phyloP scores from a whole-genome alignment of 1,140 invertebrate species.

The Drosophila mojavensis region DNA sequence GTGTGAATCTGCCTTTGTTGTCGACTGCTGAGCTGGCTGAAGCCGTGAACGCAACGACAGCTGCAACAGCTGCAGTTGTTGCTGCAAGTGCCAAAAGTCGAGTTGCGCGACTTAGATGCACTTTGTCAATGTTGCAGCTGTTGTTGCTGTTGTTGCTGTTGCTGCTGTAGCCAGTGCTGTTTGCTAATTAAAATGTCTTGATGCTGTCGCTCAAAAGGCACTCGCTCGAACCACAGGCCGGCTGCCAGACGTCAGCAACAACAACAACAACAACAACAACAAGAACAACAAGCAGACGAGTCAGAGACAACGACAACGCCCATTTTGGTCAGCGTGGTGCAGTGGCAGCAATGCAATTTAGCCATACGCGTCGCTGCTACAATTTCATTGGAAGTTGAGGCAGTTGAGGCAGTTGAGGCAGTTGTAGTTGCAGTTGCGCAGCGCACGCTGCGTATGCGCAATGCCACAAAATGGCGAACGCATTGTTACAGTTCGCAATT shows the following conservation, averaged over 20 bases:
- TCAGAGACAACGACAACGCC: constrained; percentile 58
- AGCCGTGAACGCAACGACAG: constrained; percentile 68
- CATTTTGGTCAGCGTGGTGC: constrained; percentile 62
- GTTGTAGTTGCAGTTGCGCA: neutral
- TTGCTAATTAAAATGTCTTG: constrained; percentile 81
- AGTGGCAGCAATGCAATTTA: constrained; percentile 75
- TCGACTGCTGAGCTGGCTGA: constrained; percentile 30
- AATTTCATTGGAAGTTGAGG: constrained; percentile 76
- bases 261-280: constrained; percentile 12
- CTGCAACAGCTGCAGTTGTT: constrained; percentile 18
- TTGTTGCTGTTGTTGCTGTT: constrained; percentile 7
- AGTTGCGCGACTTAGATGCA: constrained; percentile 27
- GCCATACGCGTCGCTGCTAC: constrained; percentile 70
- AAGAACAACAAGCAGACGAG: constrained; percentile 20
- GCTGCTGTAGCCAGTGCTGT: constrained; percentile 40
- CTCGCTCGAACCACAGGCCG: constrained; percentile 33
- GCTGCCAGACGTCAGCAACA: constrained; percentile 33
- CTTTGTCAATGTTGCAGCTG: constrained; percentile 2
- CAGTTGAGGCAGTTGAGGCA: constrained; percentile 23
- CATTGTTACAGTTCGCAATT: constrained; percentile 81
- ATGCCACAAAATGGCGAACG: constrained; percentile 76
- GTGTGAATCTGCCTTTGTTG: constrained; percentile 18
- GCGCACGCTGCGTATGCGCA: constrained; percentile 72
- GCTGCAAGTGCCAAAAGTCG: constrained; percentile 32
- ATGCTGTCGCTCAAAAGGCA: constrained; percentile 79